A percentile compares a stretch with the other conserved stretches of the same genome.
These are phyloP conservation scores for Napeogenes sylphis DNA, from an alignment of 2,888 invertebrate species.

Conservation along the genomic window DNA sequence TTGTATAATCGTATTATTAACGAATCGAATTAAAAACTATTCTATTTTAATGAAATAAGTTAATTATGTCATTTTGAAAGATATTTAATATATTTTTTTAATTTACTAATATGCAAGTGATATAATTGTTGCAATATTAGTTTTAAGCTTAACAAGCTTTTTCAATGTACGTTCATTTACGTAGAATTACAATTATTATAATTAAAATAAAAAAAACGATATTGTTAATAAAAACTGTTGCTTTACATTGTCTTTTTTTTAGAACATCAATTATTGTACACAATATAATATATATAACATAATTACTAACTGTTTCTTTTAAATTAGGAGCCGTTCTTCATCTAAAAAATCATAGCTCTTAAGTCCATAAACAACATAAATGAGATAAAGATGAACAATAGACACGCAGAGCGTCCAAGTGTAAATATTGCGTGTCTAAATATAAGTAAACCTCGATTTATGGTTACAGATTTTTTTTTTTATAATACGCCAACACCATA, in stretches of 20 bases:
- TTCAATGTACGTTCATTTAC: conserved; percentile 18
- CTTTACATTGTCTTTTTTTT: conserved; percentile 43
- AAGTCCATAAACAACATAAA: not conserved
- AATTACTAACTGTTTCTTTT: not conserved
- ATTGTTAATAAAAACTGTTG: conserved; percentile 72
- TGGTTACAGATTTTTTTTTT: conserved; percentile 10
- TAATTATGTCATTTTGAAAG: conserved; percentile 35
- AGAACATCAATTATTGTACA: not conserved
- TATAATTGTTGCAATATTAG: conserved; percentile 76
- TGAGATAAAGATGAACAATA: not conserved
- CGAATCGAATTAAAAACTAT: conserved; percentile 12
- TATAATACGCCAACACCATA: too few relatives aligned
- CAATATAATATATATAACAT: not conserved
- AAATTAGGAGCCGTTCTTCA: too few relatives aligned
- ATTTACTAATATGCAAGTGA: conserved; percentile 63
- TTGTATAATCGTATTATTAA: conserved; percentile 19
- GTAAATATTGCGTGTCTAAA: conserved; percentile 1
- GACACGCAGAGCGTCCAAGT: not conserved
- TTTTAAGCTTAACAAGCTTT: conserved; percentile 49
- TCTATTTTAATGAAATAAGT: conserved; percentile 7
- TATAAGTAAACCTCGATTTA: not conserved
- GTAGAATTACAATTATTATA: not conserved
- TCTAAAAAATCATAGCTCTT: not conserved
- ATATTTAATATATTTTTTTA: conserved; percentile 34
- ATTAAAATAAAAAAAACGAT: not conserved